phyloP scores from a whole-genome alignment of 2,888 invertebrate species.

The Creontiades dilutus region DNA sequence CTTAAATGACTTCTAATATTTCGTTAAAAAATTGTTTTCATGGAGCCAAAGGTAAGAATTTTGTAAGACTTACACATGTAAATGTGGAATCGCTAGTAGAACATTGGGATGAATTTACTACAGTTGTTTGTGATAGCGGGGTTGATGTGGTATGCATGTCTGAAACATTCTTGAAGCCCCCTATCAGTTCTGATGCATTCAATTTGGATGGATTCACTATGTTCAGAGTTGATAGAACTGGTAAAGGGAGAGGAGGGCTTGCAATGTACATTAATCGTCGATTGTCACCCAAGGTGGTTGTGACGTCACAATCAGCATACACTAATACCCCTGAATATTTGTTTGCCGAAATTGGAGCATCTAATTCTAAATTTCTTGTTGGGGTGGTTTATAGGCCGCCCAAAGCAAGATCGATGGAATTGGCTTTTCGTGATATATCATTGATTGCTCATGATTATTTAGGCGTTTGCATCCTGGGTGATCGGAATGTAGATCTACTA shows the following conservation, averaged over 20 bases:
- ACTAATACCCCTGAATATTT: neutral
- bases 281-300: neutral
- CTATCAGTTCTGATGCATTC: neutral
- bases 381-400: slow-evolving; percentile 36
- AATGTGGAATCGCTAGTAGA: too few relatives aligned
- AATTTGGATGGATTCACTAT: neutral
- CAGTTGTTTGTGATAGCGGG: neutral
- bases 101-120: neutral
- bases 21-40: neutral
- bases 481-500: neutral
- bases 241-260: slow-evolving; percentile 5
- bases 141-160: neutral
- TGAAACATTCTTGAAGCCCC: neutral
- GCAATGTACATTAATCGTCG: neutral
- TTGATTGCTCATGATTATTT: neutral
- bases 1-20: neutral
- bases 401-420: neutral
- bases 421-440: neutral
- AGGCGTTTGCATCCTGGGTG: neutral
- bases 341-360: neutral
- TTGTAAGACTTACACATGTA: neutral
- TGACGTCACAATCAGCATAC: neutral
- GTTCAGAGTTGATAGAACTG: slow-evolving; percentile 6
- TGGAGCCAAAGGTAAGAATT: neutral
- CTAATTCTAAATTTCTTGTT: neutral